phyloP scores from a whole-genome alignment of 2,888 invertebrate genomes.

The Oxystoma pomonae region DNA sequence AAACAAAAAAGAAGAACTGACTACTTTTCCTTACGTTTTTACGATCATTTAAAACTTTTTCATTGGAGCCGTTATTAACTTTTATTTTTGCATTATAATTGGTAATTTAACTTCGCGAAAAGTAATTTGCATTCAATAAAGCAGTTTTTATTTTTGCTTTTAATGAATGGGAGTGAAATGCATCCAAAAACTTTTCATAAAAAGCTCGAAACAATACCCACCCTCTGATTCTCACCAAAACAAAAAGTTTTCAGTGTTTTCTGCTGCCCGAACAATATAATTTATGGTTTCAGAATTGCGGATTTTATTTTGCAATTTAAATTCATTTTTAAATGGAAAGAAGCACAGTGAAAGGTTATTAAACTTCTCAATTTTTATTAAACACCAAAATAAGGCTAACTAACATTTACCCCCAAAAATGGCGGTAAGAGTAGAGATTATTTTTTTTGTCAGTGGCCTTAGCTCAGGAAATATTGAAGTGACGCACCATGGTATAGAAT shows the following conservation, averaged over 20 bases:
- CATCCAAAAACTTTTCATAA: background rate
- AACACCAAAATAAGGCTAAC: too few relatives aligned
- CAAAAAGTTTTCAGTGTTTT: background rate
- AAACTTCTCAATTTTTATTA: too few relatives aligned
- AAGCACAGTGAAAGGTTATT: too few relatives aligned
- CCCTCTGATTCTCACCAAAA: background rate
- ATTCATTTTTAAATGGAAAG: background rate
- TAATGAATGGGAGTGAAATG: background rate
- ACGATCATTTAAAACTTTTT: background rate
- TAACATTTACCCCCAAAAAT: too few relatives aligned
- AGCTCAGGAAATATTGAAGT: too few relatives aligned
- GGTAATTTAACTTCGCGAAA: conserved; percentile 22
- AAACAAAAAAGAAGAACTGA: too few relatives aligned
- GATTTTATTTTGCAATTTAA: background rate
- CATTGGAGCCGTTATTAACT: background rate
- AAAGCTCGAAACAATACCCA: background rate
- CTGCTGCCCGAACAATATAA: background rate
- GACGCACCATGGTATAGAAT: too few relatives aligned
- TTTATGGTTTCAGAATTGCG: background rate
- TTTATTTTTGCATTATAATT: conserved; percentile 22
- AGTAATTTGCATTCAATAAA: conserved; percentile 26
- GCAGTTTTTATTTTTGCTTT: conserved; percentile 15
- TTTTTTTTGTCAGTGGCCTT: too few relatives aligned
- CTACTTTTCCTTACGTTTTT: background rate
- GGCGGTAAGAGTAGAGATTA: too few relatives aligned